Evolutionary conservation across 2,888 invertebrate genomes (phyloP), one percentile per base, ranked within the genome.

Genomic region (Pterostichus niger): DNA sequence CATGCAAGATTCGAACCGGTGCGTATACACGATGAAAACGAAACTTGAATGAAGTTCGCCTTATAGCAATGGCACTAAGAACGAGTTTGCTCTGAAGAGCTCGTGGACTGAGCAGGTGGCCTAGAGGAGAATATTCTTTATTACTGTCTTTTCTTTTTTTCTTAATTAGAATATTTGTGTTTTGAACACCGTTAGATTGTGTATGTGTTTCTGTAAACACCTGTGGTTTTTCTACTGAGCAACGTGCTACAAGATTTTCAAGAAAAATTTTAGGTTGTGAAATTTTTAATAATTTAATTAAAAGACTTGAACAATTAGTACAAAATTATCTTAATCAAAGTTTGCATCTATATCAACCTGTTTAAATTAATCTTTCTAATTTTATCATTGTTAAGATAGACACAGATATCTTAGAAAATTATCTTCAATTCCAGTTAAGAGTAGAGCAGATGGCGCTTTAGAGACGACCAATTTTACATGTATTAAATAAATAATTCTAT

Each of bases 101-200:
- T 3, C 6, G 40, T 9, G 9, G 10, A 3, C n/a, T 13, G 49
- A 35, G 46, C 68, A 71, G 68, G 68, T 71, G 68, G 44, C 44
- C 44, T 10, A 7, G 17, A 56, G 11, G 52, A 64, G 6, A 44
- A 71, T 71, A 71, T 71, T 71, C 44, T 71, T 71, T 71, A 71
- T 71, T 71, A 35, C 33, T n/a, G 64, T 64, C 64, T 64, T 64
- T 64, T 64, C 64, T 35, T 31, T 64, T n/a, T 71, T 44, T 44
- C 44, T 71, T 71, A 71, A 71, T 71, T 71, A 71, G 68, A 71
- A 71, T 71, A 71, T 71, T 71, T 71, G 64, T 71, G 68, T 71
- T 71, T 13, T 44, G 11, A 44, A 44, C 44, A 24, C 68, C 68
- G 68, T 71, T 71, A 71, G 68, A 44, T 10, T 24, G 61, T 61